Percentiles rank a stretch among this genome's conserved stretches.
These are phyloP conservation scores for Heliconius eleuchia DNA, from an alignment of 1,140 invertebrate species.

Conservation along the genomic window DNA sequence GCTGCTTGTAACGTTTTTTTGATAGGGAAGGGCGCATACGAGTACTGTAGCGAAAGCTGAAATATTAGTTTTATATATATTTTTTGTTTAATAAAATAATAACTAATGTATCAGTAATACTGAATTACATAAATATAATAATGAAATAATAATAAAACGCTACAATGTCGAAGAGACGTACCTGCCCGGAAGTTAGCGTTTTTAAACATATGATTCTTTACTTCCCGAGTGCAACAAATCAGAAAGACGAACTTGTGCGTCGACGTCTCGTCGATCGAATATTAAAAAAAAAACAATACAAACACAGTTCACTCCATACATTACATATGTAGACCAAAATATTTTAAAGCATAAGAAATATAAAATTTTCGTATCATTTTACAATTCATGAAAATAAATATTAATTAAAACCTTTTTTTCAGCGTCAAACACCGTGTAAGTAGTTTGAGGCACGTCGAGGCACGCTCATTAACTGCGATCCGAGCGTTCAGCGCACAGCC, in stretches of 20 bases:
- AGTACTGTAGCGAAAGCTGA: neutral
- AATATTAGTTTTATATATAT: too few species aligned
- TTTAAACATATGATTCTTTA: too few species aligned
- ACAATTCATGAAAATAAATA: neutral
- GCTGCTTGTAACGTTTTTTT: slow-evolving; percentile 36
- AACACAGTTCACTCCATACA: neutral
- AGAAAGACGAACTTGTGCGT: too few species aligned
- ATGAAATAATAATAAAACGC: too few species aligned
- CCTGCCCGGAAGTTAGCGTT: too few species aligned
- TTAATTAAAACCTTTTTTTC: neutral
- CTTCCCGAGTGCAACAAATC: too few species aligned
- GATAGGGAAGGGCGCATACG: slow-evolving; percentile 27
- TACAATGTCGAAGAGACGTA: too few species aligned
- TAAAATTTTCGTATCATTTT: neutral
- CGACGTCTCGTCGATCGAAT: too few species aligned
- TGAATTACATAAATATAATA: too few species aligned
- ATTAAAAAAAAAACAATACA: neutral
- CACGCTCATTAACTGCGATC: slow-evolving; percentile 60
- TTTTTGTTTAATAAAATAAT: too few species aligned
- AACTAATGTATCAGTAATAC: too few species aligned
- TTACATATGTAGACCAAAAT: too few species aligned
- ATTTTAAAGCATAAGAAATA: neutral
- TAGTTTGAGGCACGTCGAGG: slow-evolving; percentile 40
- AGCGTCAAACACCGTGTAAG: slow-evolving; percentile 26
- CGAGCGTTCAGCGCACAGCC: slow-evolving; percentile 42